Percentiles rank a stretch among this genome's conserved stretches.
Conservation (phyloP, 2,888 invertebrate genomes). For the Protonemura montana region DNA sequence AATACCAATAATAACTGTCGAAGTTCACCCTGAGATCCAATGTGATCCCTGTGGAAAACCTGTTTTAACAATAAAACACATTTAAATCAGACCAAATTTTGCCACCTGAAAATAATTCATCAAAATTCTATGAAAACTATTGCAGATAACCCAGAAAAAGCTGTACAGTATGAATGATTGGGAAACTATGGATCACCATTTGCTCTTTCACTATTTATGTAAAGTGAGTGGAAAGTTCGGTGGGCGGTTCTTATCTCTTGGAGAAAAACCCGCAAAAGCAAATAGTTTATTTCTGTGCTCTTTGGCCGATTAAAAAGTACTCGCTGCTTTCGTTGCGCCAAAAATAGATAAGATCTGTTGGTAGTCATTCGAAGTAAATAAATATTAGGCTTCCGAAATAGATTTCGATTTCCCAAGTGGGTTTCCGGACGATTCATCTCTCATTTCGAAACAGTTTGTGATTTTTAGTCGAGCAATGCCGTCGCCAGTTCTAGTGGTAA, state of each 20-base stretch:
- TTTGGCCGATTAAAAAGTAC: neutral
- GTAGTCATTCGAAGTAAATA: neutral
- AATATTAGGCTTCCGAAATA: neutral
- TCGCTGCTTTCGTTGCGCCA: neutral
- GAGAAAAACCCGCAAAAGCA: neutral
- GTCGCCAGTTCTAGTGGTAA: neutral
- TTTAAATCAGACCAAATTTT: constrained; percentile 27
- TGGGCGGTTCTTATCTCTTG: neutral
- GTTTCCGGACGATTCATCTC: neutral
- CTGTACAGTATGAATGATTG: neutral
- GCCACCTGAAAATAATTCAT: constrained; percentile 31
- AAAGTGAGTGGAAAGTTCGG: neutral
- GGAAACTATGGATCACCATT: neutral
- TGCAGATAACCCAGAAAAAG: neutral
- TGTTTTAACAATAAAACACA: constrained; percentile 47
- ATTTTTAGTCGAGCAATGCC: neutral
- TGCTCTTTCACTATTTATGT: neutral
- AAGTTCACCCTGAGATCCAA: constrained; percentile 50
- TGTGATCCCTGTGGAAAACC: constrained; percentile 50
- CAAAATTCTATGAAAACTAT: constrained; percentile 1
- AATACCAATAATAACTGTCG: constrained; percentile 50
- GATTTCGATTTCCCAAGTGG: neutral
- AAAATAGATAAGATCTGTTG: neutral
- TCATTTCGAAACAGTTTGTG: neutral
- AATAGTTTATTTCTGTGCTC: neutral